Percentiles rank a stretch among this genome's conserved stretches.
Conservation (phyloP, 2,113 vertebrate species). For the Rousettus leschenaultii region DNA sequence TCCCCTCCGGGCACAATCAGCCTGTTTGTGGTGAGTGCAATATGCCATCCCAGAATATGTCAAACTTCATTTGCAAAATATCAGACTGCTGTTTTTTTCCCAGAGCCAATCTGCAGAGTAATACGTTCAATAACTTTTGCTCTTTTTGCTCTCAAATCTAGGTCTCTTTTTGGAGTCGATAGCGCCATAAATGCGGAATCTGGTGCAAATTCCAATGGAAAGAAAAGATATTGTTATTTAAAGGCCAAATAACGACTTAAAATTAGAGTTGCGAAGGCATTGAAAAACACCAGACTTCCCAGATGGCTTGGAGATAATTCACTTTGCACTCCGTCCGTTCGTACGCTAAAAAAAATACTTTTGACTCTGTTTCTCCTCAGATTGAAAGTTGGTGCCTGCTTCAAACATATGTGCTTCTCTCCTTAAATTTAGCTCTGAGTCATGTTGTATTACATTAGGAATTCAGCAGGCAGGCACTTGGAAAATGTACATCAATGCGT, state of each 20-base stretch:
- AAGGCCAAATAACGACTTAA: conserved; percentile 85
- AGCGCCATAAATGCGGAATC: conserved; percentile 78
- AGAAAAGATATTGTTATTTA: conserved; percentile 85
- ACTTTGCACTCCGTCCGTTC: conserved; percentile 84
- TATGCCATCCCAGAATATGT: conserved; percentile 81
- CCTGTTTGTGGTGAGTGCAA: conserved; percentile 78
- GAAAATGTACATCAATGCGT: conserved; percentile 77
- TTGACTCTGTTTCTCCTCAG: conserved; percentile 79
- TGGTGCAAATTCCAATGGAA: conserved; percentile 78
- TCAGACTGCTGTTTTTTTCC: conserved; percentile 81
- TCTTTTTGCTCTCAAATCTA: conserved; percentile 72
- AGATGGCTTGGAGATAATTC: conserved; percentile 86
- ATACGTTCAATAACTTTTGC: conserved; percentile 70
- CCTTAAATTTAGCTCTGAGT: conserved; percentile 82
- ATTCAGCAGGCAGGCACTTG: conserved; percentile 70
- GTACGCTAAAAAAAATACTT: conserved; percentile 80
- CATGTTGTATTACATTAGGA: conserved; percentile 78
- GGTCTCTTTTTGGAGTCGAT: conserved; percentile 77
- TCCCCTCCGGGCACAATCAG: conserved; percentile 70
- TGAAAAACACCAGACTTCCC: conserved; percentile 84
- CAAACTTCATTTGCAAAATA: conserved; percentile 85
- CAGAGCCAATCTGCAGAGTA: conserved; percentile 76
- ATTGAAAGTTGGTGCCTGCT: conserved; percentile 82
- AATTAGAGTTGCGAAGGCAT: conserved; percentile 85
- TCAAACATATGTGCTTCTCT: conserved; percentile 79